Conservation (phyloP, 2,888 invertebrate species). For the Cheilosia vernalis region DNA sequence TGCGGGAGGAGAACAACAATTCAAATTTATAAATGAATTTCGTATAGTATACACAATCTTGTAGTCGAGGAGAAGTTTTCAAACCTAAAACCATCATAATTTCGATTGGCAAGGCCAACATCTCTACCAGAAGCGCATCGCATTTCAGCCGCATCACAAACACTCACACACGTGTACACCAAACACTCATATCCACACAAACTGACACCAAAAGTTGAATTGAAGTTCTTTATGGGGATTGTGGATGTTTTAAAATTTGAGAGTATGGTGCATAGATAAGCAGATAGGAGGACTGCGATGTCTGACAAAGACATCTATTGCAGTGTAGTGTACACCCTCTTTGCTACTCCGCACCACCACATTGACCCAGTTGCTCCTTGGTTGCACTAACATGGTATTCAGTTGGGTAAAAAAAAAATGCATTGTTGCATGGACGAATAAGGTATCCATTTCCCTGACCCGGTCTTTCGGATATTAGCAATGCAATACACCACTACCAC, state of each 20-base stretch:
- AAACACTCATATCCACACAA: background rate
- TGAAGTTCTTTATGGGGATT: slow-evolving; percentile 7
- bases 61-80: slow-evolving; percentile 49
- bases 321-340: background rate
- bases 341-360: background rate
- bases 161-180: background rate
- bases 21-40: slow-evolving; percentile 66
- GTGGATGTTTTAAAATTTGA: slow-evolving; percentile 14
- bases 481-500: slow-evolving; percentile 54
- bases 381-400: slow-evolving; percentile 25
- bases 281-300: slow-evolving; percentile 11
- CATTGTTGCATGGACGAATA: slow-evolving; percentile 15
- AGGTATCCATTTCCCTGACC: slow-evolving; percentile 63
- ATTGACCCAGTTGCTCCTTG: slow-evolving; percentile 61
- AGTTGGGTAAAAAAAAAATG: background rate
- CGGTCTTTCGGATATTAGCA: slow-evolving; percentile 62
- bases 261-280: slow-evolving; percentile 59
- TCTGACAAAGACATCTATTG: slow-evolving; percentile 53
- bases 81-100: slow-evolving; percentile 46
- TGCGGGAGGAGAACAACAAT: slow-evolving; percentile 48
- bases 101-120: slow-evolving; percentile 50
- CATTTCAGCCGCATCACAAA: background rate
- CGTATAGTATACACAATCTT: background rate
- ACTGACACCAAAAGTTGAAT: slow-evolving; percentile 1
- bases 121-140: background rate